These are phyloP conservation scores for Standfussiana lucernea DNA, from an alignment of 2,888 invertebrate species.

Conservation along the genomic window DNA sequence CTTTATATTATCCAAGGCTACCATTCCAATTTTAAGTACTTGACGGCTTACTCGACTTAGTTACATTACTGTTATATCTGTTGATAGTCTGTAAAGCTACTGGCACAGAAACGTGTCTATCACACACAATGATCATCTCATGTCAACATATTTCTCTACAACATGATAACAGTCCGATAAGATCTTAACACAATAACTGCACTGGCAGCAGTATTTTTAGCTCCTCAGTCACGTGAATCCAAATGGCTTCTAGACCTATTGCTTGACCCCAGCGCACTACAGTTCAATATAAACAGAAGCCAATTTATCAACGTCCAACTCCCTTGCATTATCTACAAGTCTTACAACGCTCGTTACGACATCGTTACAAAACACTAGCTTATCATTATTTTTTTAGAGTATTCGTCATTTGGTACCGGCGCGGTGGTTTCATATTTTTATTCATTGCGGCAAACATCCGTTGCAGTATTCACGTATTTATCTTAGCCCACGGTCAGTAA, in stretches of 20 bases:
- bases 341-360: slow-evolving; percentile 48
- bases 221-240: slow-evolving; percentile 48
- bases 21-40: not conserved
- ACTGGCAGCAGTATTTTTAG: slow-evolving; percentile 40
- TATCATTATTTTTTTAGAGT: slow-evolving; percentile 56
- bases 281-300: slow-evolving; percentile 53
- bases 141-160: slow-evolving; percentile 15
- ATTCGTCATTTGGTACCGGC: slow-evolving; percentile 26
- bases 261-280: slow-evolving; percentile 40
- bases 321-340: slow-evolving; percentile 40
- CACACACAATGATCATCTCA: slow-evolving; percentile 14
- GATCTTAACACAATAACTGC: slow-evolving; percentile 37
- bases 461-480: slow-evolving; percentile 69
- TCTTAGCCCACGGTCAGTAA: slow-evolving; percentile 72
- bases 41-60: not conserved
- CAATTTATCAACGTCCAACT: slow-evolving; percentile 42
- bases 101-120: slow-evolving; percentile 6
- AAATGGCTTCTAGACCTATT: slow-evolving; percentile 49
- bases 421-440: slow-evolving; percentile 59
- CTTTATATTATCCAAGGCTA: not conserved
- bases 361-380: slow-evolving; percentile 55
- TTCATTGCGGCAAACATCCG: slow-evolving; percentile 68
- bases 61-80: not conserved
- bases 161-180: slow-evolving; percentile 39
- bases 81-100: not conserved